phyloP scores from a whole-genome alignment of 2,797 vertebrate genomes.

The Ficedula albicollis region DNA sequence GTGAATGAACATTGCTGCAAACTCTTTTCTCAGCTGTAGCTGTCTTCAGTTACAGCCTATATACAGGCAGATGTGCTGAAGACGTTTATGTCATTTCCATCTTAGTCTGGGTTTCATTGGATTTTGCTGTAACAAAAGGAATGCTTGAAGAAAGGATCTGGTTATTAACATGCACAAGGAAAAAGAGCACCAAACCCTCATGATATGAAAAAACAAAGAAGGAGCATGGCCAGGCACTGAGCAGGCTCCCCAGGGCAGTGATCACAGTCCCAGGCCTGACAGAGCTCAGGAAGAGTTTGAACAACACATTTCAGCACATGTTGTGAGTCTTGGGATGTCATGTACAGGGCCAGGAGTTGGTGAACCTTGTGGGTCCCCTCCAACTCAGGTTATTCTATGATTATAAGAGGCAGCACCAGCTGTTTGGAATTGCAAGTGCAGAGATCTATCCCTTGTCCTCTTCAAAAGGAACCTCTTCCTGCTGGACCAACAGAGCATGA shows the following conservation, averaged over 20 bases:
- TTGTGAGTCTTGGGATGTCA: not conserved
- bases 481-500: too few species aligned
- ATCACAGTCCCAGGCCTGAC: too few species aligned
- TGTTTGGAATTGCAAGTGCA: not conserved
- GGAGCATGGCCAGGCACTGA: not conserved
- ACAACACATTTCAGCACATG: not conserved
- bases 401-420: not conserved
- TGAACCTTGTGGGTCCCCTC: too few species aligned
- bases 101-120: not conserved
- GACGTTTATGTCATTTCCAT: not conserved
- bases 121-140: not conserved
- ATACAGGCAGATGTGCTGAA: fast-evolving
- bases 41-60: not conserved
- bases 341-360: not conserved
- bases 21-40: not conserved
- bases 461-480: not conserved
- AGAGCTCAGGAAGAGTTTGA: not conserved
- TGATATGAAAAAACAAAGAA: not conserved
- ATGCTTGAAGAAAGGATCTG: not conserved
- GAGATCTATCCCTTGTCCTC: not conserved
- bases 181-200: not conserved
- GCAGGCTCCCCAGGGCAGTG: not conserved
- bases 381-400: not conserved
- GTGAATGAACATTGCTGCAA: not conserved
- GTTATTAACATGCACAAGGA: not conserved